phyloP scores from a whole-genome alignment of 2,797 vertebrate genomes.

The Clarias fuscus region DNA sequence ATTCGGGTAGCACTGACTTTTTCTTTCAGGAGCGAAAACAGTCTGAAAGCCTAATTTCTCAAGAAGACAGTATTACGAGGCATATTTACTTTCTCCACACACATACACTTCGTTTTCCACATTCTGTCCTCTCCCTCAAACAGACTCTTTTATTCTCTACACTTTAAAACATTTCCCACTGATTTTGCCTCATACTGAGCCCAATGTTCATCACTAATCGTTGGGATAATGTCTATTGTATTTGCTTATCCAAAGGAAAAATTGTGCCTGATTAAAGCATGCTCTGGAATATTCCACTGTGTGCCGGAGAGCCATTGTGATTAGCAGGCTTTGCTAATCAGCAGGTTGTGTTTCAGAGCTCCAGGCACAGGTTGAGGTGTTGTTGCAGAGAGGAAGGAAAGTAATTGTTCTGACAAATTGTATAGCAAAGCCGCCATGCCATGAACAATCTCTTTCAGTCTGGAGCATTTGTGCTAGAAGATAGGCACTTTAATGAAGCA shows the following conservation, averaged over 20 bases:
- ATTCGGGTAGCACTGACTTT: neutral
- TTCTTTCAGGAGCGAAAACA: neutral
- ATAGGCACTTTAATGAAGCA: neutral
- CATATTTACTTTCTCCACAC: neutral
- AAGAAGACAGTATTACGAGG: slow-evolving; percentile 11
- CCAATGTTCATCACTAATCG: slow-evolving; percentile 56
- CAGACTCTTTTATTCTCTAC: slow-evolving; percentile 57
- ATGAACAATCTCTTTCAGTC: neutral
- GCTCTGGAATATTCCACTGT: slow-evolving; percentile 52
- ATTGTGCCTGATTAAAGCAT: slow-evolving; percentile 60
- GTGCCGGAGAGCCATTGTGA: slow-evolving; percentile 29
- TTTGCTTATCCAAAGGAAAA: slow-evolving; percentile 56
- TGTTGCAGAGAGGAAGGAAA: slow-evolving; percentile 20
- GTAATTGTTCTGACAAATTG: slow-evolving; percentile 11
- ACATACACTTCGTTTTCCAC: neutral
- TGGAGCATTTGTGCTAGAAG: neutral
- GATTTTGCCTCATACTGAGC: slow-evolving; percentile 51
- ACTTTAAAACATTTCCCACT: slow-evolving; percentile 54
- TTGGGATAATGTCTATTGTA: slow-evolving; percentile 64
- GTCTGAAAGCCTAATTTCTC: slow-evolving; percentile 25
- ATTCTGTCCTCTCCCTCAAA: slow-evolving; percentile 25
- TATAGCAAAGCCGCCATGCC: slow-evolving; percentile 1
- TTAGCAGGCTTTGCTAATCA: slow-evolving; percentile 48
- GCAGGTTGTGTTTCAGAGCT: slow-evolving; percentile 45
- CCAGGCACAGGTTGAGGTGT: slow-evolving; percentile 33